Percentiles rank a stretch among this genome's conserved stretches.
Conservation (phyloP, 2,888 invertebrate genomes). For the Chrysolina oricalcia region DNA sequence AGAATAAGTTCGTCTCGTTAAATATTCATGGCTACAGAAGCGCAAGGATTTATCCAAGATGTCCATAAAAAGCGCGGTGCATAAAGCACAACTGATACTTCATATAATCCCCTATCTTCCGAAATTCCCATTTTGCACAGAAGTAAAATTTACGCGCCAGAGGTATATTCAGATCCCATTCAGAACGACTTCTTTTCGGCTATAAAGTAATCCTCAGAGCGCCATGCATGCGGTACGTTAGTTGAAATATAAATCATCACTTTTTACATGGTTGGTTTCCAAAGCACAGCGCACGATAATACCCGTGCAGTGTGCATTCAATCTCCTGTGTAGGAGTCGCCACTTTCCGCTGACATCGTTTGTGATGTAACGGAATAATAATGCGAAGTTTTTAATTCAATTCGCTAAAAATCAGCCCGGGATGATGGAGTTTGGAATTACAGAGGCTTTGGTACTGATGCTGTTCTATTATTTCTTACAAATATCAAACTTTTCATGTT, state of each 20-base stretch:
- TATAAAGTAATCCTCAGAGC: conserved; percentile 51
- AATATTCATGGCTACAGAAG: conserved; percentile 45
- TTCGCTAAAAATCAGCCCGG: no score
- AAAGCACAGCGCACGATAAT: conserved; percentile 12
- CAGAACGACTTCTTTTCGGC: conserved; percentile 46
- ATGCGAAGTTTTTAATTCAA: no score
- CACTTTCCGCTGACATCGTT: no score
- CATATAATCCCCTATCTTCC: conserved; percentile 49
- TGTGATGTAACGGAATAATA: no score
- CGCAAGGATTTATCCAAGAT: conserved; percentile 46
- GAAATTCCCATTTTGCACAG: conserved; percentile 44
- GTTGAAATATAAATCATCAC: conserved; percentile 37
- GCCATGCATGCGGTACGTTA: conserved; percentile 37
- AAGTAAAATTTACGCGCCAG: conserved; percentile 56
- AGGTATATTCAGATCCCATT: conserved; percentile 57
- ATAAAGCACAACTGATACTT: conserved; percentile 47
- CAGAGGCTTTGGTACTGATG: no score
- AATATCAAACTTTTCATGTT: no score
- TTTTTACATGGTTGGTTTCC: conserved; percentile 27
- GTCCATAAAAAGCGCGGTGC: conserved; percentile 45
- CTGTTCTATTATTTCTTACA: no score
- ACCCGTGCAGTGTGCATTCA: not conserved
- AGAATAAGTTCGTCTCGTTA: conserved; percentile 43
- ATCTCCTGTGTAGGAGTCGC: not conserved
- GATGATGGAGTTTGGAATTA: no score